Percentiles rank a stretch among this genome's conserved stretches.
These are phyloP conservation scores for Prunella himalayana DNA, from an alignment of 2,113 vertebrate genomes.

Conservation along the genomic window DNA sequence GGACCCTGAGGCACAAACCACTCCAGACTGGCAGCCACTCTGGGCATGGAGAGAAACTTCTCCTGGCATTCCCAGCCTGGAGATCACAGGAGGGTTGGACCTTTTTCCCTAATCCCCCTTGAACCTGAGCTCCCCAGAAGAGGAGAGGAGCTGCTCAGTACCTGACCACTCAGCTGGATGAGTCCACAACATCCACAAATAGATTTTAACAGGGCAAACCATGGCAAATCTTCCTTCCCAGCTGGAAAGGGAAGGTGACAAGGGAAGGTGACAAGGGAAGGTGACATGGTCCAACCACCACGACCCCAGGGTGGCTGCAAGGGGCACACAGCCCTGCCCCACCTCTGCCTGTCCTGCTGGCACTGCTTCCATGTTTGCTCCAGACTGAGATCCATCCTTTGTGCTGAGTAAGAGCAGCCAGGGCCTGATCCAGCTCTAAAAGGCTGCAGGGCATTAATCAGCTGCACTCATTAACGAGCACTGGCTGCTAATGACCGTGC, in stretches of 20 bases:
- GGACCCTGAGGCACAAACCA: not conserved
- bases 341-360: not conserved
- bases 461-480: not conserved
- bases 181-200: not conserved
- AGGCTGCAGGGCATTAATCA: not conserved
- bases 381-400: not conserved
- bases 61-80: not conserved
- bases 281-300: not conserved
- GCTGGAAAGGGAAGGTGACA: not conserved
- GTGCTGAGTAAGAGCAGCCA: not conserved
- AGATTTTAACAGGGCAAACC: not conserved
- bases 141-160: not conserved
- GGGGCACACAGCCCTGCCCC: rapidly evolving
- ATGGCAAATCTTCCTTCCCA: not conserved
- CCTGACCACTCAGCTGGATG: not conserved
- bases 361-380: too few species aligned
- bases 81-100: rapidly evolving
- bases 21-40: rapidly evolving
- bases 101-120: not conserved
- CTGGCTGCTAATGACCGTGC: not conserved
- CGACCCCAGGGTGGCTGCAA: rapidly evolving
- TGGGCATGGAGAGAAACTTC: not conserved
- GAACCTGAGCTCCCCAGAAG: not conserved
- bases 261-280: not conserved
- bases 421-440: not conserved